phyloP scores from a whole-genome alignment of 2,888 invertebrate species.

The Ichneumon xanthorius region DNA sequence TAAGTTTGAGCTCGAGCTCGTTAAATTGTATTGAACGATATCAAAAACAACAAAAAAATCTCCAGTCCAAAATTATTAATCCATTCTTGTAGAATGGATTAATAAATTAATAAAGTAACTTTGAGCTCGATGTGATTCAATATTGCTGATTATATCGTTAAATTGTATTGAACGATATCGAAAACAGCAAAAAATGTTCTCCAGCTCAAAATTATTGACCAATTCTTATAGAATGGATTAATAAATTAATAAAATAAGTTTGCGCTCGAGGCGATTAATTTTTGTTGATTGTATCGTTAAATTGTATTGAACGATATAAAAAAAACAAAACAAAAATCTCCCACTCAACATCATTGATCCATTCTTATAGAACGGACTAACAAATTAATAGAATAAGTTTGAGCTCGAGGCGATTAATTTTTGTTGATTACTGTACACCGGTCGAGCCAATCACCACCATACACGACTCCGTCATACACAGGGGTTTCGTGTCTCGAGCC shows the following conservation, averaged over 20 bases:
- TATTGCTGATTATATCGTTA: conserved; percentile 61
- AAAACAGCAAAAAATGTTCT: too few species aligned
- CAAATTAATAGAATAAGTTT: not conserved
- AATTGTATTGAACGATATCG: not conserved
- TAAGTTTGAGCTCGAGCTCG: not conserved
- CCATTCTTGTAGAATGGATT: not conserved
- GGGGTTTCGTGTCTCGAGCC: conserved; percentile 73
- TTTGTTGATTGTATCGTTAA: conserved; percentile 53
- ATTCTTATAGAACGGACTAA: not conserved
- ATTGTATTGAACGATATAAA: not conserved
- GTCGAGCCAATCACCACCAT: conserved; percentile 72
- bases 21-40: too few species aligned
- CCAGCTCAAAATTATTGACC: too few species aligned
- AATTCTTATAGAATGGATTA: not conserved
- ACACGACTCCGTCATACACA: conserved; percentile 75
- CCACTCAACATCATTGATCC: not conserved
- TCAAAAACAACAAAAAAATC: too few species aligned
- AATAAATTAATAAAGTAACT: not conserved
- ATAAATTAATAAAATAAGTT: conserved; percentile 4
- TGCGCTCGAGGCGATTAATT: conserved; percentile 33
- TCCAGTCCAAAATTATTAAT: not conserved
- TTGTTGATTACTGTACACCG: conserved; percentile 69
- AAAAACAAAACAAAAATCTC: not conserved
- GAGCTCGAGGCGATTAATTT: conserved; percentile 50
- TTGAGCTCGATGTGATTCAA: conserved; percentile 4